Evolutionary conservation across 2,888 invertebrate species (phyloP), one percentile per base, ranked within the genome.

Genomic region (Callyntrura sp.): DNA sequence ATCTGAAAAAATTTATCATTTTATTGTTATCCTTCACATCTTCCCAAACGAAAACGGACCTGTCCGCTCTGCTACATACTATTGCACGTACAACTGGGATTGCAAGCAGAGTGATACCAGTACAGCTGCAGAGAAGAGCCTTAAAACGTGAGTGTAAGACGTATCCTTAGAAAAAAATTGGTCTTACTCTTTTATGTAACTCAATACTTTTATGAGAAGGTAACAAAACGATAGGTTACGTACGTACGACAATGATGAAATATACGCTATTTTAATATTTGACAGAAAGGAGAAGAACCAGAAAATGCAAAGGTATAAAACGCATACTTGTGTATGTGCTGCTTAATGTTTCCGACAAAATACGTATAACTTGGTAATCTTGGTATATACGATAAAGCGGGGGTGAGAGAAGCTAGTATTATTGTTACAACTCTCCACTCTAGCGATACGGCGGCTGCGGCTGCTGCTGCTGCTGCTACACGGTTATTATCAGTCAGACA

Each of bases 1-100:
- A 86, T 79, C 35, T 79, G 68, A 79, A 79, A 85, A 86, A 86
- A 35, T 35, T 86, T 86, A 86, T 86, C 86, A 86, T 86, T 78
- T 76, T 78, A 79, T 65, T 79, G 79, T 86, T 68, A 78, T 85
- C 76, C 78, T 62, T 73, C 43, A 85, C 85, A 85, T 79, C 70
- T 83, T 28, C 51, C 20, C 45, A 51, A n/a, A 35, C 23, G 8
- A 45, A 51, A 82, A 65, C 28, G 65, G 28, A 79, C 79, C 51
- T 55, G 55, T 51, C 12, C 17, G 45, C 51, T 23, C 68, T 17
- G 23, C n/a, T n/a, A 43, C 12, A 11, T 35, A 79, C 79, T 35
- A 35, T 60, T 79, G 79, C 79, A 55, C 17, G 23, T 11, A 73
- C 14, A 51, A 9, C 11, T 35, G 14, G 9, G 3, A 62, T 28